phyloP scores from a whole-genome alignment of 2,888 invertebrate genomes.

The Spisula subtruncata region DNA sequence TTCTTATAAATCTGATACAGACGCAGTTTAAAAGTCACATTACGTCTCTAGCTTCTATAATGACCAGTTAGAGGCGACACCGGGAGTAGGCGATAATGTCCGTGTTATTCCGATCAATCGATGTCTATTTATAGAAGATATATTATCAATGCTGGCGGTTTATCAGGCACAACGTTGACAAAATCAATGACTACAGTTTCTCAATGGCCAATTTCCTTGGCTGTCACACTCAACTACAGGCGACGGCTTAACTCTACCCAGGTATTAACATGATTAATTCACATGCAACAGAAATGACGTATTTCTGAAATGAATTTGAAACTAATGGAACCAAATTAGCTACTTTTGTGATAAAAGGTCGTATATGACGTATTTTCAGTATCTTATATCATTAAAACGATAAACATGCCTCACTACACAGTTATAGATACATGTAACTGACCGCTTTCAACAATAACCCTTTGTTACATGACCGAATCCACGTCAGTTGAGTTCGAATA shows the following conservation, averaged over 20 bases:
- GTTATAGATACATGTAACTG: no score
- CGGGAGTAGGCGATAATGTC: not conserved
- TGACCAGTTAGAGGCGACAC: not conserved
- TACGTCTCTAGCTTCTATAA: not conserved
- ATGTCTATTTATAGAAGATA: not conserved
- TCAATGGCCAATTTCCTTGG: constrained; percentile 45
- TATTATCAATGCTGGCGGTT: not conserved
- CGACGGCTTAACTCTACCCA: constrained; percentile 2
- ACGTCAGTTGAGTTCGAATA: no score
- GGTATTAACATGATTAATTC: not conserved
- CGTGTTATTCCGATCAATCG: constrained; percentile 14
- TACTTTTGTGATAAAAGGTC: no score
- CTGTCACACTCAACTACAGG: constrained; percentile 38
- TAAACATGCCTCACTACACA: no score
- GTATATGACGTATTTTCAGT: no score
- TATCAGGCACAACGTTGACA: not conserved
- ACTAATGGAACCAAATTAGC: no score
- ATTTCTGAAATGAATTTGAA: not conserved
- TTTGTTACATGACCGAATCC: no score
- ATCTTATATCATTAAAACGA: no score
- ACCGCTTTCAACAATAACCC: no score
- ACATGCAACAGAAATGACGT: not conserved
- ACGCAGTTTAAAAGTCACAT: not conserved
- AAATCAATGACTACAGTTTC: constrained; percentile 33
- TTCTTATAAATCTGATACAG: not conserved